phyloP scores from a whole-genome alignment of 2,888 invertebrate species.

The Plebejus melissa region DNA sequence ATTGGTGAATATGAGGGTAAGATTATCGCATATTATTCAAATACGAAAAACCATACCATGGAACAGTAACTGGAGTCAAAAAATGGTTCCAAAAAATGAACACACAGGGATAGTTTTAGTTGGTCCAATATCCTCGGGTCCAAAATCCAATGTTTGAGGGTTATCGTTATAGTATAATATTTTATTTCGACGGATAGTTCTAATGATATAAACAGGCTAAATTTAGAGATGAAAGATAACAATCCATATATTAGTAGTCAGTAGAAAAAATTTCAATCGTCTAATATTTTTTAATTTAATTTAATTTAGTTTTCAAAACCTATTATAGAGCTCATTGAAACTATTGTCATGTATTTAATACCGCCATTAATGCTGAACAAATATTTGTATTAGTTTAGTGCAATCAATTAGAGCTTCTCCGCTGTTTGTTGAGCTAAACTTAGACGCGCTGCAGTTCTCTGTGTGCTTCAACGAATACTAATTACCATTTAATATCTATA shows the following conservation, averaged over 20 bases:
- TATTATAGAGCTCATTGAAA: not conserved
- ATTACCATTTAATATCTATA: slow-evolving; percentile 31
- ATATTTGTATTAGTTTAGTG: slow-evolving; percentile 46
- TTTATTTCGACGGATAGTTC: no score
- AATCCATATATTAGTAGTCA: no score
- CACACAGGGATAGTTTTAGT: no score
- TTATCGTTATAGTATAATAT: no score
- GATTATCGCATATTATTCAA: no score
- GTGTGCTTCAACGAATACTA: slow-evolving; percentile 34
- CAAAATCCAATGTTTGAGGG: no score
- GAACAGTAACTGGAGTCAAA: no score
- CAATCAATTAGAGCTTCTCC: slow-evolving; percentile 49
- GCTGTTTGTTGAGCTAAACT: slow-evolving; percentile 40
- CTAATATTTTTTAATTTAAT: not conserved
- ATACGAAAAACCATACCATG: no score
- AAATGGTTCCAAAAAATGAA: no score
- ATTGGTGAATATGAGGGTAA: not conserved
- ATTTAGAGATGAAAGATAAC: not conserved
- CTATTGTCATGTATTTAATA: slow-evolving; percentile 19
- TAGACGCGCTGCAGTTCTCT: slow-evolving; percentile 37
- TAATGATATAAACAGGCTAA: not conserved
- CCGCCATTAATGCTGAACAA: slow-evolving; percentile 28
- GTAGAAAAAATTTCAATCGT: not conserved
- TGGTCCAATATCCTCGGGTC: no score
- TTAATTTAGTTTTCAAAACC: not conserved